phyloP scores from a whole-genome alignment of 2,888 invertebrate species.

The Lasioglossum morio region DNA sequence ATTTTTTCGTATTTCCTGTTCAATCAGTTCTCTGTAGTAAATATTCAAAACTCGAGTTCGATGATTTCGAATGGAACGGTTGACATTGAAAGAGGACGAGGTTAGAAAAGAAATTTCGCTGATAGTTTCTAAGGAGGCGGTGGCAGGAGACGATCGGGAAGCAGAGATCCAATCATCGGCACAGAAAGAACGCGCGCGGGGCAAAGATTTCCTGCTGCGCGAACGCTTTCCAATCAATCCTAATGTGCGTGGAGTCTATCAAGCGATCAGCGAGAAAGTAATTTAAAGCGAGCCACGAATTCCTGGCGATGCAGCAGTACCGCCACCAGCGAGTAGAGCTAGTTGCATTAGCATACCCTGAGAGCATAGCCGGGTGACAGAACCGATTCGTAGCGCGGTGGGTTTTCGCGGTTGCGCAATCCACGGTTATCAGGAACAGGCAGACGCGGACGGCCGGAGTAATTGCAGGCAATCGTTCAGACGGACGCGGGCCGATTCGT shows the following conservation, averaged over 20 bases:
- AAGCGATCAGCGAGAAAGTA: slow-evolving; percentile 43
- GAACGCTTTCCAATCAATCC: neutral
- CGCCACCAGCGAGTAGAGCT: neutral
- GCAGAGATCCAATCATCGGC: neutral
- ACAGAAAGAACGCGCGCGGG: neutral
- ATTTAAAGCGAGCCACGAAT: slow-evolving; percentile 32
- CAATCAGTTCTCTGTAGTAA: too few species aligned
- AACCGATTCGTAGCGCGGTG: slow-evolving; percentile 7
- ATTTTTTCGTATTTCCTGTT: too few species aligned
- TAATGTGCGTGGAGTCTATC: slow-evolving; percentile 33
- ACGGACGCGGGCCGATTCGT: slow-evolving; percentile 40
- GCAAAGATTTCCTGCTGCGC: neutral
- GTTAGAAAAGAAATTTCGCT: neutral
- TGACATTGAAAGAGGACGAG: neutral
- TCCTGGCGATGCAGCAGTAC: neutral
- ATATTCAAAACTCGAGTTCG: too few species aligned
- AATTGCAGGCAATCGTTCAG: slow-evolving; percentile 55
- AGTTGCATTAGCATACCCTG: slow-evolving; percentile 38
- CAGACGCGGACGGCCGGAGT: slow-evolving; percentile 39
- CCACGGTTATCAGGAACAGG: slow-evolving; percentile 43
- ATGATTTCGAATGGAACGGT: neutral
- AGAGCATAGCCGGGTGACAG: neutral
- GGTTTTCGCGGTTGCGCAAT: slow-evolving; percentile 29
- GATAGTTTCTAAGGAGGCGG: neutral
- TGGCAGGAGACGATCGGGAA: neutral